phyloP scores from a whole-genome alignment of 2,888 invertebrate species.

The Sthenelais limicola region DNA sequence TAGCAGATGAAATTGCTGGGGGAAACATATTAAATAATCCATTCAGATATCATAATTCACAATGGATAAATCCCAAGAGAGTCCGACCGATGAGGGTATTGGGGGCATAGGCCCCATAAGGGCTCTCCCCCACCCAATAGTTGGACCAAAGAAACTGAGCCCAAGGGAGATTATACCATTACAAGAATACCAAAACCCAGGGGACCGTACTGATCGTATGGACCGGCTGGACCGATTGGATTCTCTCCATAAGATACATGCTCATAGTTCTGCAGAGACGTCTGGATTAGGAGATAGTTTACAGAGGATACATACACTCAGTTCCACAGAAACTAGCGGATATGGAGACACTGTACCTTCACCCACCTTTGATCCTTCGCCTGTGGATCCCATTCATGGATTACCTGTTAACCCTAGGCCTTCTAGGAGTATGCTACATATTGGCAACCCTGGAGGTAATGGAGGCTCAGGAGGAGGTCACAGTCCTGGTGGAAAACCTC shows the following conservation, averaged over 20 bases:
- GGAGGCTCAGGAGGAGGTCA: not conserved
- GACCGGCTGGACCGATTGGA: slow-evolving; percentile 32
- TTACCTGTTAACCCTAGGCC: slow-evolving; percentile 3
- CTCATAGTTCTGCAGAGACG: slow-evolving; percentile 53
- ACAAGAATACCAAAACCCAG: not conserved
- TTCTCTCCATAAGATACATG: slow-evolving; percentile 48
- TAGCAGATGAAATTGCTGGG: too few relatives aligned
- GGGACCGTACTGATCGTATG: slow-evolving; percentile 16
- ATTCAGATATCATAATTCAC: too few relatives aligned
- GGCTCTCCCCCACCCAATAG: not conserved
- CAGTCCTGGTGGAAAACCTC: not conserved
- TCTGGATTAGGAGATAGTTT: slow-evolving; percentile 49
- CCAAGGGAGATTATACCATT: slow-evolving; percentile 9
- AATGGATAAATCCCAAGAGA: slow-evolving; percentile 17
- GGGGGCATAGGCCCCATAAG: slow-evolving; percentile 11
- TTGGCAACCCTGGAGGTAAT: not conserved
- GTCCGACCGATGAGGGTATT: slow-evolving; percentile 22
- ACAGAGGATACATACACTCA: slow-evolving; percentile 51
- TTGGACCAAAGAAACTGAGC: not conserved
- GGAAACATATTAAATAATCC: too few relatives aligned
- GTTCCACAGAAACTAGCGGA: slow-evolving; percentile 52
- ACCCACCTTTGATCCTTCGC: slow-evolving; percentile 34
- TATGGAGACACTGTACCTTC: slow-evolving; percentile 45
- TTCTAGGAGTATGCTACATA: slow-evolving; percentile 26
- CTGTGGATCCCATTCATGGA: slow-evolving; percentile 17